These are phyloP conservation scores for Acrossocheilus wenchowensis DNA, from an alignment of 2,797 vertebrate genomes.

Conservation along the genomic window DNA sequence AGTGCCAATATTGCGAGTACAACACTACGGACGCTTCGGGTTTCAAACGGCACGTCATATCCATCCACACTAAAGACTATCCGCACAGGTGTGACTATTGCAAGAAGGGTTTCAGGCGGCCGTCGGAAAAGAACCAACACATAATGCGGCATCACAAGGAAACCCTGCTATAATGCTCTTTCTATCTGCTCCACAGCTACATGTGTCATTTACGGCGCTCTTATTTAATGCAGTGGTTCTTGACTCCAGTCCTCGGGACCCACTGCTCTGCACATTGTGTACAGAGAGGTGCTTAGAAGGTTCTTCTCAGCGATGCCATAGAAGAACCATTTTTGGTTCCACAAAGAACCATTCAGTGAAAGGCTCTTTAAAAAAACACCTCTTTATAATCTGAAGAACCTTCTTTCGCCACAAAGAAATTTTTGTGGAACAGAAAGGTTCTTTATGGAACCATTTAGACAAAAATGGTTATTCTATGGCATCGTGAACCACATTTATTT, in stretches of 20 bases:
- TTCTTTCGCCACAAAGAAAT: too few relatives aligned
- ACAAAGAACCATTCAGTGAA: not conserved
- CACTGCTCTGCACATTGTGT: not conserved
- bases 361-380: too few relatives aligned
- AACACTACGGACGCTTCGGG: constrained; percentile 98
- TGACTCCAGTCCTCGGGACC: not conserved
- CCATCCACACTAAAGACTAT: constrained; percentile 99
- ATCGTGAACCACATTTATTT: not conserved
- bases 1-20: constrained; percentile 98
- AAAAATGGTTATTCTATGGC: too few relatives aligned
- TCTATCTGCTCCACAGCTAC: not conserved
- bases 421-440: too few relatives aligned
- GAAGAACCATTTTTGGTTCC: not conserved
- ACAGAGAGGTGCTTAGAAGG: not conserved
- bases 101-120: constrained; percentile 94
- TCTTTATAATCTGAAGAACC: too few relatives aligned
- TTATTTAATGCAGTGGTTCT: constrained; percentile 72
- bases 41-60: constrained; percentile 98
- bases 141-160: constrained; percentile 99
- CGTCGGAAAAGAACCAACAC: constrained; percentile 98
- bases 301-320: too few relatives aligned
- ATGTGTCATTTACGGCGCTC: constrained; percentile 9
- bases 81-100: constrained; percentile 97
- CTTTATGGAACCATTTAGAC: too few relatives aligned
- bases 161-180: constrained; percentile 77